A percentile compares a stretch with the other conserved stretches of the same genome.
Conservation (phyloP, 2,888 invertebrate genomes). For the Diarsia mendica region DNA sequence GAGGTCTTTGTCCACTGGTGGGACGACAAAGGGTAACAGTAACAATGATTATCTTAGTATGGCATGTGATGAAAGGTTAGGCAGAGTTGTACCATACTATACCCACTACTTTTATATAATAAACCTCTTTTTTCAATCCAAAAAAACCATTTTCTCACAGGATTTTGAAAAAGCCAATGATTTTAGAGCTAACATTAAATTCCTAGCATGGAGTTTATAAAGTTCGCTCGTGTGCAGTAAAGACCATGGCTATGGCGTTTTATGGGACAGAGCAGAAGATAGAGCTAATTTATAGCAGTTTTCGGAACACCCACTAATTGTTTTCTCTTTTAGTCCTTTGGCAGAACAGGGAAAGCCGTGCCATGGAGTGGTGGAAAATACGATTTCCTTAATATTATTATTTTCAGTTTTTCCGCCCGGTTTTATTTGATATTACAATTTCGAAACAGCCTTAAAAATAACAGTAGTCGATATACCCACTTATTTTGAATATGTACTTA, state of each 20-base stretch:
- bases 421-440: too few species aligned
- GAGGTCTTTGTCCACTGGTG: too few species aligned
- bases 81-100: too few species aligned
- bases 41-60: too few species aligned
- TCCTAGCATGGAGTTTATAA: conserved; percentile 38
- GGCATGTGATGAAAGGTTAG: too few species aligned
- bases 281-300: conserved; percentile 65
- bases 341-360: conserved; percentile 35
- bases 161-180: conserved; percentile 12
- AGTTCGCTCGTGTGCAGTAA: conserved; percentile 62
- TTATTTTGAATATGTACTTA: too few species aligned
- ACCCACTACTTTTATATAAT: too few species aligned
- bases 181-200: conserved; percentile 36
- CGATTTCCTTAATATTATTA: too few species aligned
- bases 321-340: conserved; percentile 63
- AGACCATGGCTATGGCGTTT: conserved; percentile 59
- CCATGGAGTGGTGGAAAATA: conserved; percentile 21
- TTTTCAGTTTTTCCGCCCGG: too few species aligned
- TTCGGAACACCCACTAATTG: conserved; percentile 65
- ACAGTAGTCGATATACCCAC: neutral
- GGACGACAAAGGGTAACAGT: too few species aligned
- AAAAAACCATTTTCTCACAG: neutral
- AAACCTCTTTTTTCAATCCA: neutral
- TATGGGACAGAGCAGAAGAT: conserved; percentile 65
- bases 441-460: neutral